phyloP scores from a whole-genome alignment of 2,797 vertebrate genomes.

The Heterohyrax brucei region DNA sequence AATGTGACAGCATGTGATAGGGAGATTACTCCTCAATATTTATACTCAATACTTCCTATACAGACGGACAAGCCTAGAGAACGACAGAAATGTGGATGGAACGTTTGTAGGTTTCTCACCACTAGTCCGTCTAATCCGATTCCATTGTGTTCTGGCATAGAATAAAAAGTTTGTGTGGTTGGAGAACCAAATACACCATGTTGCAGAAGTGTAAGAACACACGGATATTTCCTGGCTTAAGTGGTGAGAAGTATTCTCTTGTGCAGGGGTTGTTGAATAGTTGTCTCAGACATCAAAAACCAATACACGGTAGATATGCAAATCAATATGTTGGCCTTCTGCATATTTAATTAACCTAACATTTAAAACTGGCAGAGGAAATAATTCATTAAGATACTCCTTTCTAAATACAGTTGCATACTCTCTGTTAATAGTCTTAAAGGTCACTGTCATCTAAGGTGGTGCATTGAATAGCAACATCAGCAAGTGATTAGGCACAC shows the following conservation, averaged over 20 bases:
- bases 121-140: not conserved
- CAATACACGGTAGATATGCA: not conserved
- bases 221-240: conserved; percentile 1
- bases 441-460: not conserved
- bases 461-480: not conserved
- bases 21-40: not conserved
- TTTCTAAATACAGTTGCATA: conserved; percentile 18
- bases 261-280: not conserved
- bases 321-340: not conserved
- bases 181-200: not conserved
- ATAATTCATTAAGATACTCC: not conserved
- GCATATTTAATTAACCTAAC: conserved; percentile 3
- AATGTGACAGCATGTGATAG: not conserved
- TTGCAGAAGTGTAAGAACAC: not conserved
- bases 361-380: not conserved
- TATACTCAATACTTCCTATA: not conserved
- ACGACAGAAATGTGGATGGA: not conserved
- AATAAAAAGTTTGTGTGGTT: conserved; percentile 5
- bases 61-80: not conserved
- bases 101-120: not conserved
- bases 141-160: not conserved
- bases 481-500: not conserved
- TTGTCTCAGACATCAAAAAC: conserved; percentile 11
- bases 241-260: not conserved
- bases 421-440: not conserved